Conservation (phyloP, 2,113 vertebrate genomes). For the Piprites chloris region DNA sequence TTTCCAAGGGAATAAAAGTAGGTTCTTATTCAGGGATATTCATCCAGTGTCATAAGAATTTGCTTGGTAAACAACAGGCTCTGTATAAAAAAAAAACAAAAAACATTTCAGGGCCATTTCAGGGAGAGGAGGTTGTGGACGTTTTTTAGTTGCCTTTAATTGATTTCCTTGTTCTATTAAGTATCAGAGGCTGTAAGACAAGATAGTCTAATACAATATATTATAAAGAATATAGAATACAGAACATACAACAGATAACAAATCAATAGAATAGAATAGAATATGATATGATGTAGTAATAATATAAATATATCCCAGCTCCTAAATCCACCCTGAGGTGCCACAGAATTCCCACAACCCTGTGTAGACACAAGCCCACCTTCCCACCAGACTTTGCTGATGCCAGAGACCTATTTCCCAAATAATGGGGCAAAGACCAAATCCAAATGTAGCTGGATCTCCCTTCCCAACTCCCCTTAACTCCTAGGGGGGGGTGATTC, state of each 20-base stretch:
- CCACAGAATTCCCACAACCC: not conserved
- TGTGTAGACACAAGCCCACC: not conserved
- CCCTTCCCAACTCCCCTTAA: not conserved
- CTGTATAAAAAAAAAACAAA: not conserved
- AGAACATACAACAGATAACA: too few species aligned
- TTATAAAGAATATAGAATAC: too few species aligned
- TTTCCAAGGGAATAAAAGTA: not conserved
- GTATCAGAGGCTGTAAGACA: not conserved
- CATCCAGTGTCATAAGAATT: not conserved
- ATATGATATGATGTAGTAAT: too few species aligned
- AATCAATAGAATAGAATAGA: too few species aligned
- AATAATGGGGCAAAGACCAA: rapidly evolving
- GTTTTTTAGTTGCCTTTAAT: not conserved
- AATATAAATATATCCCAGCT: not conserved
- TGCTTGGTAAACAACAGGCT: not conserved
- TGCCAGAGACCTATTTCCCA: not conserved
- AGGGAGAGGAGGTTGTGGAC: not conserved
- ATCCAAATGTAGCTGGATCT: not conserved
- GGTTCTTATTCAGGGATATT: not conserved
- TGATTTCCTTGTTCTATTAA: not conserved
- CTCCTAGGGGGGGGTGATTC: not conserved
- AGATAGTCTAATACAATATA: not conserved
- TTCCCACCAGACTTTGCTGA: not conserved
- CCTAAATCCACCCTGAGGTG: not conserved
- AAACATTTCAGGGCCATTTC: not conserved